phyloP scores from a whole-genome alignment of 2,888 invertebrate genomes.

The Rhingia rostrata region DNA sequence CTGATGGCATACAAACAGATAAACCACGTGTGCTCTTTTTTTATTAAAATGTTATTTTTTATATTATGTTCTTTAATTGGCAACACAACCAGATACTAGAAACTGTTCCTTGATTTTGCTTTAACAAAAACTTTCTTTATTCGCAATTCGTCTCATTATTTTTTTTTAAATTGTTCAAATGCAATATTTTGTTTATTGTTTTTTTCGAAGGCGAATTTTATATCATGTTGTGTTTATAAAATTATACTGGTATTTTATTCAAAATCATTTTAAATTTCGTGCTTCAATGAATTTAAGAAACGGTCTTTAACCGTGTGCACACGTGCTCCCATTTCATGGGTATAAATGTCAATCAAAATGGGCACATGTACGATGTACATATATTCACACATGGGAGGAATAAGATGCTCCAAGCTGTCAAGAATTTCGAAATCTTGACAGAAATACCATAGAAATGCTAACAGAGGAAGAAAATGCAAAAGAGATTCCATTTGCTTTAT shows the following conservation, averaged over 20 bases:
- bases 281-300: conserved; percentile 33
- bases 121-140: not conserved
- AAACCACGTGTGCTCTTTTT: too few relatives aligned
- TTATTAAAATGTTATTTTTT: too few relatives aligned
- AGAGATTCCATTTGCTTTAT: conserved; percentile 13
- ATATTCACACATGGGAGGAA: not conserved
- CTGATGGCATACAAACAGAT: too few relatives aligned
- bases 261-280: conserved; percentile 44
- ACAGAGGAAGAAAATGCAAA: conserved; percentile 3
- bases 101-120: too few relatives aligned
- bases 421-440: conserved; percentile 47
- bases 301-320: conserved; percentile 3
- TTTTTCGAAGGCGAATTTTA: conserved; percentile 15
- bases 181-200: conserved; percentile 38
- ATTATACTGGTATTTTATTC: conserved; percentile 2
- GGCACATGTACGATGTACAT: not conserved
- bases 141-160: not conserved
- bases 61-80: too few relatives aligned
- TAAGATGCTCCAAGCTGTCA: conserved; percentile 36
- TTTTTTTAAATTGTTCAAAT: conserved; percentile 18
- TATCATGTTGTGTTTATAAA: conserved; percentile 7
- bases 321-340: conserved; percentile 37
- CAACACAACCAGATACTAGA: too few relatives aligned
- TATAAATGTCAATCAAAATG: conserved; percentile 50
- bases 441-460: conserved; percentile 25